These are phyloP conservation scores for Dorcus hopei DNA, from an alignment of 2,888 invertebrate genomes.

Conservation along the genomic window DNA sequence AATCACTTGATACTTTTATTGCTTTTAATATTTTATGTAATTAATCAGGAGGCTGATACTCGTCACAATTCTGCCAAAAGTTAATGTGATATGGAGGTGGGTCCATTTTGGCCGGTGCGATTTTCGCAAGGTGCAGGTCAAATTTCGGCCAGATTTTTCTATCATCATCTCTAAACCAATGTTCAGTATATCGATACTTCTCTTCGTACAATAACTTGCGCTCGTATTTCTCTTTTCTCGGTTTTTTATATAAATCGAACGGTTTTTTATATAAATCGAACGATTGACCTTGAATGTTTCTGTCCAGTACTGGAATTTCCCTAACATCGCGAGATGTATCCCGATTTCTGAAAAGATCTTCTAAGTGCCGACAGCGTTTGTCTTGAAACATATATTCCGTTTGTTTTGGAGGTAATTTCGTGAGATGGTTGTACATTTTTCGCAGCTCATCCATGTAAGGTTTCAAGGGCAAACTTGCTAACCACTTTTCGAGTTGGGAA, in stretches of 20 bases:
- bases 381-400: conserved; percentile 22
- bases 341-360: conserved; percentile 27
- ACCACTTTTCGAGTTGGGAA: conserved; percentile 38
- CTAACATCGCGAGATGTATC: conserved; percentile 24
- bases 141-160: conserved; percentile 17
- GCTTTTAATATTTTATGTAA: neutral
- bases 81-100: conserved; percentile 37
- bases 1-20: no score
- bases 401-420: conserved; percentile 4
- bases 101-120: conserved; percentile 4
- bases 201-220: neutral
- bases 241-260: conserved; percentile 15
- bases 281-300: conserved; percentile 12
- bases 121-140: no score
- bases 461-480: conserved; percentile 35
- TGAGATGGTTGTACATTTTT: conserved; percentile 24
- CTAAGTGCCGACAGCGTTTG: conserved; percentile 14
- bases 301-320: conserved; percentile 1
- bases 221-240: conserved; percentile 12
- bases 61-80: conserved; percentile 36
- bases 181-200: neutral
- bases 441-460: conserved; percentile 37
- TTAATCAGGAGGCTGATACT: conserved; percentile 23
- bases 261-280: conserved; percentile 9
- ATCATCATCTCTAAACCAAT: conserved; percentile 32